Base-by-base conservation (phyloP, 1,140 invertebrate genomes). In the Metopolophium dirhodum region DNA sequence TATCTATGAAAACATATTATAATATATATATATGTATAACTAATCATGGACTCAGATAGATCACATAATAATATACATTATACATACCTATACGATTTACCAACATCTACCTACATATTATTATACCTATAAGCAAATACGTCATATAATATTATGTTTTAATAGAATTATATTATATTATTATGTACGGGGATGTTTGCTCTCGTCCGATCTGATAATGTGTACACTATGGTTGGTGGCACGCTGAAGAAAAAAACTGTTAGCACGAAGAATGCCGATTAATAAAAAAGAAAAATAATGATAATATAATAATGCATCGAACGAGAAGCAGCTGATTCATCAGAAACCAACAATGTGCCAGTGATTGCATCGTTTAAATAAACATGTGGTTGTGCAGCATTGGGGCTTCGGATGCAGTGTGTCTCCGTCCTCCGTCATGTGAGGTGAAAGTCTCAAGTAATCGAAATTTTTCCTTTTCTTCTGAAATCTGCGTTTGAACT, bases 331-430 rank as follows among this genome's bases (percentile, higher is more conserved):
- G 30, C 47, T 49, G 90, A 82, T 92, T 92, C 68, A 82, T 92
- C 68, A 92, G 90, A 49, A 83, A 20, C 90, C 90, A 92, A 92
- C 90, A 92, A 92, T 92, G 26, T 82, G 35, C 47, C 68, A 37
- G 68, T 92, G 77, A 92, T 92, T 92, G 68, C 45, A 83, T 92
- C 90, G 45, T 92, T 92, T 92, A 83, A 83, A 92, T 82, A 92
- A 92, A 92, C 68, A 92, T 37, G 37, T 89, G 49, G 26, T 22
- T 35, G n/a, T 18, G 26, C 37, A 26, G 86, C 86, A 49, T 51
- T 35, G n/a, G 20, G 47, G 30, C 30, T 88, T 49, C 86, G 30
- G 47, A 7, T 88, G 41, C 45, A 18, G 26, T 47, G 11, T n/a
- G 30, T 14, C 61, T 68, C 8, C 35, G 41, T 30, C 23, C 26